Percentiles rank a stretch among this genome's conserved stretches.
These are phyloP conservation scores for Sciaenops ocellatus DNA, from an alignment of 2,797 vertebrate species.

Conservation along the genomic window DNA sequence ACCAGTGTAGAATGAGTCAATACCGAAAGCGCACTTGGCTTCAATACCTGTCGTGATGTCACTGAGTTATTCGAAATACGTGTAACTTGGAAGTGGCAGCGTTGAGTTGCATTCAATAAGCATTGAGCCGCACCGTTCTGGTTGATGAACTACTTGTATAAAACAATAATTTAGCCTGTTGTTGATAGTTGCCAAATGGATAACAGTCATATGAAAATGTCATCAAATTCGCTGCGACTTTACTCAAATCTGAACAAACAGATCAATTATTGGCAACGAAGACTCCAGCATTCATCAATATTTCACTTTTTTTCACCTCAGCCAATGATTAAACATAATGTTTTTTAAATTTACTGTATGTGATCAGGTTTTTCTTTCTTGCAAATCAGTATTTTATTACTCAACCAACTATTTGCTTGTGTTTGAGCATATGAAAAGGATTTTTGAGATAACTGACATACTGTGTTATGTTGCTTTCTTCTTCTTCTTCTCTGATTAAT, in stretches of 20 bases:
- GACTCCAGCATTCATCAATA: neutral
- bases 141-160: slow-evolving; percentile 41
- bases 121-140: slow-evolving; percentile 31
- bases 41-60: slow-evolving; percentile 49
- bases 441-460: neutral
- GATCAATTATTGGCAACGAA: slow-evolving; percentile 27
- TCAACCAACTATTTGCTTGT: neutral
- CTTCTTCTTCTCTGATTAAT: neutral
- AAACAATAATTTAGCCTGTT: slow-evolving; percentile 51
- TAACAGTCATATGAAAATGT: slow-evolving; percentile 58
- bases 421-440: neutral
- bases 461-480: neutral
- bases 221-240: slow-evolving; percentile 28
- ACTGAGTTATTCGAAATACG: slow-evolving; percentile 49
- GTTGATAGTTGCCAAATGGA: slow-evolving; percentile 49
- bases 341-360: neutral
- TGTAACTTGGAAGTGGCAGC: slow-evolving; percentile 49
- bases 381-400: neutral
- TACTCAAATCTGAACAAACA: slow-evolving; percentile 18
- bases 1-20: slow-evolving; percentile 62
- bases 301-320: neutral
- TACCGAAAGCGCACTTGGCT: slow-evolving; percentile 54
- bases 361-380: neutral
- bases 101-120: slow-evolving; percentile 57
- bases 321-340: too few relatives aligned